Base-by-base conservation (phyloP, 2,113 vertebrate genomes). In the Apteryx owenii region DNA sequence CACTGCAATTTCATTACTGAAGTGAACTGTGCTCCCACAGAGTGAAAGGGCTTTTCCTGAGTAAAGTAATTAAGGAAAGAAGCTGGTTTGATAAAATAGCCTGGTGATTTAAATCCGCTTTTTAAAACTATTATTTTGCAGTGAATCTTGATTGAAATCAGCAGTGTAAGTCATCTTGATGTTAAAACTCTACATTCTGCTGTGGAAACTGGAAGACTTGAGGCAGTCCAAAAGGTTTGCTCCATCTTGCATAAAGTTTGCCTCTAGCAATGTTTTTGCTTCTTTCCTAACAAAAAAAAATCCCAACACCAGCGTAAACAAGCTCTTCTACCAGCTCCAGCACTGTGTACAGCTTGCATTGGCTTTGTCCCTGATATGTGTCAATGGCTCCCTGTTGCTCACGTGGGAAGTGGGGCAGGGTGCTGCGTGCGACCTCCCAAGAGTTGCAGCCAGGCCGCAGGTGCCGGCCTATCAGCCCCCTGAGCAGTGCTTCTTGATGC, bases 91-190 rank as follows among this genome's bases (percentile, higher is more conserved):
- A 72, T 80, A 85, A 89, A 95, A 70, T 21, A 89, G 70, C 33
- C 65, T 36, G 73, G 26, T 89, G 70, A 77, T 87, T 87, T 92
- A 90, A 85, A 72, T 76, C 15, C 89, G 21, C 65, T 81, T 80
- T 90, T 76, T 10, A 42, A 80, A 72, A 81, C 69, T 85, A 68
- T 58, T 89, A 62, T 3, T 2, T 69, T 81, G 66, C 70, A 81
- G 66, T 81, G 36, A 87, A 82, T 95, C 86, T 89, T 87, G 80
- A 90, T 23, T 86, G 83, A 92, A 90, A 85, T 79, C 66, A 69
- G n/a, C 33, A 44, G 0, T 58, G 28, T 87, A 71, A 94, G 40
- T 79, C 81, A 76, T 81, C 38, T 46, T 68, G 17, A 81, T 71
- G 54, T 75, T 86, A 60, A 54, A 78, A 71, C 14, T 89, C 22